Base-by-base conservation (phyloP, 2,113 vertebrate genomes). In the Eretmochelys imbricata region DNA sequence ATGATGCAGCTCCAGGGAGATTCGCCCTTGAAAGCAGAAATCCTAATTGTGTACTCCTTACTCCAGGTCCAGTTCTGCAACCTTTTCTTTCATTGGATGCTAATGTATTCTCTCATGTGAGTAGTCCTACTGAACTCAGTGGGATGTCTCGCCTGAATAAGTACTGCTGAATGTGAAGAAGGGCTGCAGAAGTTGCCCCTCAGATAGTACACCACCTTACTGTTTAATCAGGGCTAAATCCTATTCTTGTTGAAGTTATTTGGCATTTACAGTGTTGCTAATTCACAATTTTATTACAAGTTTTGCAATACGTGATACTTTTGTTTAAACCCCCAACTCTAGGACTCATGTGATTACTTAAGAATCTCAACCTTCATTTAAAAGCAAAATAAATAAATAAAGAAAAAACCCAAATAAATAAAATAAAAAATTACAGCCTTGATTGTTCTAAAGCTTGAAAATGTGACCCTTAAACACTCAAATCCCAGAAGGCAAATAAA, bases 241-340 rank as follows among this genome's bases (percentile, higher is more conserved):
- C 16, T 25, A 5, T n/a, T 97, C 72, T 48, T 75, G 79, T 35
- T 94, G 90, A 93, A 94, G 42, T n/a, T 57, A 94, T 24, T 54
- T 46, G 89, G 87, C 7, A 35, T 79, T 85, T 89, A 50, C 76
- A 89, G 72, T 2, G 82, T 59, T 83, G 2, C 4, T n/a, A 59
- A 91, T 91, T 87, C 84, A 90, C 50, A 4, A 49, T 90, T 97
- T 93, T 80, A 75, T 2, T 57, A 87, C 91, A 51, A 90, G 2
- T 95, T 91, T 92, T 88, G 79, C 16, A 92, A 76, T 35, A 8
- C 20, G 93, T 87, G 89, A 24, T 59, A n/a, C 2, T 38, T 88
- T 90, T 91, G 88, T 91, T 82, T 89, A 24, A 94, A 91, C 42
- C 13, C 95, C 49, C 57, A 88, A 79, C 86, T 88, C 29, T 78